Conservation (phyloP, 2,113 vertebrate genomes). For the Lynx canadensis region DNA sequence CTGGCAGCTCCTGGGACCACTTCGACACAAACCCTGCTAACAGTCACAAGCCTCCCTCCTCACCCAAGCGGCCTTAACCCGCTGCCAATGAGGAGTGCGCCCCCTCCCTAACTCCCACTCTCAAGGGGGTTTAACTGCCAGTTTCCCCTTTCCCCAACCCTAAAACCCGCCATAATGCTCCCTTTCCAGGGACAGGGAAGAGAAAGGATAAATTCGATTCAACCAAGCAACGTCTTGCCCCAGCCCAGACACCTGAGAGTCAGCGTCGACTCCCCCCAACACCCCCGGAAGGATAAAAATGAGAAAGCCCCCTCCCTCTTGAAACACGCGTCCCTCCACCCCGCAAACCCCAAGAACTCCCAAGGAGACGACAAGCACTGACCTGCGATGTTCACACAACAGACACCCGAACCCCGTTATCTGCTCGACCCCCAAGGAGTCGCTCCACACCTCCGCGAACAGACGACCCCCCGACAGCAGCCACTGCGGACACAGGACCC, state of each 20-base stretch:
- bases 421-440: conserved; percentile 66
- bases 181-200: conserved; percentile 39
- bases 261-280: not conserved
- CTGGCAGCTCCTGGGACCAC: conserved; percentile 47
- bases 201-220: not conserved
- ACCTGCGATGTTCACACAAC: conserved; percentile 95
- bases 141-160: conserved; percentile 78
- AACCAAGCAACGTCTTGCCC: conserved; percentile 14
- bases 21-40: not conserved
- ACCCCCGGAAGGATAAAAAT: not conserved
- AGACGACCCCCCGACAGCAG: conserved; percentile 68
- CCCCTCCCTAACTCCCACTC: conserved; percentile 75
- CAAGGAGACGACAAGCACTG: conserved; percentile 83
- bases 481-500: conserved; percentile 68
- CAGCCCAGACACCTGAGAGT: not conserved
- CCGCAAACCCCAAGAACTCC: conserved; percentile 40
- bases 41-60: conserved; percentile 38
- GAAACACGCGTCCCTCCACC: not conserved
- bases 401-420: conserved; percentile 85
- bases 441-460: conserved; percentile 58
- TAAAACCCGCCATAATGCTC: conserved; percentile 89
- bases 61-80: conserved; percentile 34
- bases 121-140: conserved; percentile 82
- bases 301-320: not conserved
- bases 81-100: conserved; percentile 39